These are phyloP conservation scores for Actenoides hombroni DNA, from an alignment of 2,113 vertebrate species.

Conservation along the genomic window DNA sequence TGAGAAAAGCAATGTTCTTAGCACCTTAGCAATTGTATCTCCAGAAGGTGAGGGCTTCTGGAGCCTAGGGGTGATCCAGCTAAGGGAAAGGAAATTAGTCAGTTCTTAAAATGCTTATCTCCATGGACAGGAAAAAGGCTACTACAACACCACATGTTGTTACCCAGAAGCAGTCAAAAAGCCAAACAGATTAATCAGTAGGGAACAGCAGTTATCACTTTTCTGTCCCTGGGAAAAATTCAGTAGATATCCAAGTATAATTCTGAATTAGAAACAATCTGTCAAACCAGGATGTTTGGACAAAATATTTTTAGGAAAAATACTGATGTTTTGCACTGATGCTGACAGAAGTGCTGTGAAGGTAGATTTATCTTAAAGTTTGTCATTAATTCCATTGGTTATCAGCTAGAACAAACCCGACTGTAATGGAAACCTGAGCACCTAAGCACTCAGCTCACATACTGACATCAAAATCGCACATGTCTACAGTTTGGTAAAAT, in stretches of 20 bases:
- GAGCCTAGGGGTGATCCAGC: neutral
- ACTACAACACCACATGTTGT: neutral
- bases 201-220: neutral
- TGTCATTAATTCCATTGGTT: neutral
- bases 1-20: neutral
- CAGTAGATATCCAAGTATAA: neutral
- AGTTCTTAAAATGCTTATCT: neutral
- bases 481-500: neutral
- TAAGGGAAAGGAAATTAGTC: neutral
- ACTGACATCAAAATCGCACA: neutral
- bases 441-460: neutral
- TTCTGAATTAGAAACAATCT: neutral
- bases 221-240: neutral
- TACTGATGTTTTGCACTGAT: neutral
- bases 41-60: neutral
- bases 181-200: neutral
- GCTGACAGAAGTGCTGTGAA: neutral
- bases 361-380: neutral
- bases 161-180: neutral
- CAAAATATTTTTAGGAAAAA: neutral
- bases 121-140: neutral
- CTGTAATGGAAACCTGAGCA: neutral
- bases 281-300: neutral
- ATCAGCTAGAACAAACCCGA: neutral
- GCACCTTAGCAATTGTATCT: neutral